Conservation (phyloP, 2,888 invertebrate species). For the Megaustenia siamemsis region DNA sequence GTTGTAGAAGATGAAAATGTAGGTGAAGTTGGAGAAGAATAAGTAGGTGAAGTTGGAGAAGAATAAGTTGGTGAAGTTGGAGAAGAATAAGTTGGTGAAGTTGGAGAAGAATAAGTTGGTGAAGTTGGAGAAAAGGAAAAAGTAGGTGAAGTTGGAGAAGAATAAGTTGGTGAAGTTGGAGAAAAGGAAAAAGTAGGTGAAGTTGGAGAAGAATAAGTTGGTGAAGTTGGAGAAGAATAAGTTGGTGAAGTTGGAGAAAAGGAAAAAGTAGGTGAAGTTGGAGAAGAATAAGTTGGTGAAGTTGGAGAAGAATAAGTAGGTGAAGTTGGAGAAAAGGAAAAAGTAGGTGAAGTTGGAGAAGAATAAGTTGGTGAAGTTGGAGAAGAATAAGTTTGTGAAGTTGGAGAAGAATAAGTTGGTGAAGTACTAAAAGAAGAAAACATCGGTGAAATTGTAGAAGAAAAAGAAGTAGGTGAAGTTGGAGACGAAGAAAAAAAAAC, state of each 20-base stretch:
- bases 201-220: neutral
- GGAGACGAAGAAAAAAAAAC: neutral
- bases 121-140: constrained; percentile 3
- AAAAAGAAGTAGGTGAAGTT: neutral
- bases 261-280: neutral
- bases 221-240: neutral
- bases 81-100: neutral
- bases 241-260: neutral
- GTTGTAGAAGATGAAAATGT: neutral
- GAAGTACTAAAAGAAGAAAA: neutral
- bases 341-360: neutral
- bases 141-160: constrained; percentile 12
- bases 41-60: neutral
- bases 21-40: constrained; percentile 8
- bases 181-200: neutral
- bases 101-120: neutral
- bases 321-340: constrained; percentile 1
- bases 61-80: neutral
- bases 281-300: neutral
- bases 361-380: neutral
- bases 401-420: neutral
- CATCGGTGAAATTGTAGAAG: too few species aligned
- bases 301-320: neutral
- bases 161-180: neutral
- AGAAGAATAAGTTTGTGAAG: neutral